Percentiles rank a stretch among this genome's conserved stretches.
Conservation (phyloP, 2,113 vertebrate genomes). For the Gavialis gangeticus region DNA sequence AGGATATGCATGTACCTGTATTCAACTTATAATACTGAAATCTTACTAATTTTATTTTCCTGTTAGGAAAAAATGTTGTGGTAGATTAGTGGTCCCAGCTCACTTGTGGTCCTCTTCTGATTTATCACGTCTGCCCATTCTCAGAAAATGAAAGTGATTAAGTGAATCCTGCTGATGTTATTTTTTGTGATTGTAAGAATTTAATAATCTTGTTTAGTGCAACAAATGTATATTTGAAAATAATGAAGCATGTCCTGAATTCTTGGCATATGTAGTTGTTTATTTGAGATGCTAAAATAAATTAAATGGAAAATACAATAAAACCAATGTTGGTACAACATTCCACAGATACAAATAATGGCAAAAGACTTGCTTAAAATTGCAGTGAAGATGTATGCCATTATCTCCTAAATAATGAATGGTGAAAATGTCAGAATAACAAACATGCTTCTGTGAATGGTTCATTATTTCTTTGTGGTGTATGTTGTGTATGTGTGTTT, state of each 20-base stretch:
- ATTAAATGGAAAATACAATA: background rate
- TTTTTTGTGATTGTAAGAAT: background rate
- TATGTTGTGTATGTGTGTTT: background rate
- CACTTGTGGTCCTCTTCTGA: background rate
- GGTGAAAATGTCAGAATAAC: background rate
- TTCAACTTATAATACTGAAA: background rate
- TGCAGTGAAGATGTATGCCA: background rate
- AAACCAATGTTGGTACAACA: background rate
- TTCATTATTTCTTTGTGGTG: background rate
- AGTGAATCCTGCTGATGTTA: background rate
- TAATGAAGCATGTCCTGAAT: background rate
- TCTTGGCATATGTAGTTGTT: background rate
- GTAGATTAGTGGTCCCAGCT: background rate
- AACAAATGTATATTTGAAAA: background rate
- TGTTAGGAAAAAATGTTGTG: background rate
- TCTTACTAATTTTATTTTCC: background rate
- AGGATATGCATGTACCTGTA: background rate
- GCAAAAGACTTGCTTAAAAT: background rate
- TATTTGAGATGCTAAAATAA: background rate
- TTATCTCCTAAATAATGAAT: background rate
- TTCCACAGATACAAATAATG: background rate
- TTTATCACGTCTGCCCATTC: background rate
- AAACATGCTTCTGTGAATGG: background rate
- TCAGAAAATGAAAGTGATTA: background rate
- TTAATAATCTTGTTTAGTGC: background rate